A percentile compares a stretch with the other conserved stretches of the same genome.
Evolutionary conservation across 2,113 vertebrate genomes (phyloP).

Genomic region (Himantopus leucocephalus): DNA sequence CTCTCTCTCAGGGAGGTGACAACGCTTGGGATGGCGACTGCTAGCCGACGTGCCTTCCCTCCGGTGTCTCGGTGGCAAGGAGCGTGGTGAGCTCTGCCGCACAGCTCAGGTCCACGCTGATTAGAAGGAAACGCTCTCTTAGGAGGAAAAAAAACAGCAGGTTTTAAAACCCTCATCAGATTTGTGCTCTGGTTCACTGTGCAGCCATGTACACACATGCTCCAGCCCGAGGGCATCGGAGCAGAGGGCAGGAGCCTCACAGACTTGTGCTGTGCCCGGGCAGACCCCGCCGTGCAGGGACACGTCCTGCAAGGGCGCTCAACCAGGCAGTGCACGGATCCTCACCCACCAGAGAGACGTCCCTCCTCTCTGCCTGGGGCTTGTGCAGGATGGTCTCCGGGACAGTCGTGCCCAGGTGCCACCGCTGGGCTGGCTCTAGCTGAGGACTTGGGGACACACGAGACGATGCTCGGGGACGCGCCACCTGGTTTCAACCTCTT

Average conservation of each 20-base stretch:
- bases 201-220: fast-evolving
- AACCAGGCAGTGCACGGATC: background rate
- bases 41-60: background rate
- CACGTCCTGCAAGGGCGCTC: fast-evolving
- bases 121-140: background rate
- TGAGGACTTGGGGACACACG: background rate
- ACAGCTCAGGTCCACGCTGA: background rate
- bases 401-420: fast-evolving
- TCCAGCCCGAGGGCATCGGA: background rate
- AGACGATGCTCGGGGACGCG: fast-evolving
- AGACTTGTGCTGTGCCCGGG: background rate
- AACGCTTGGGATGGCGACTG: background rate
- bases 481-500: fast-evolving
- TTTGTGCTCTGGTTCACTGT: background rate
- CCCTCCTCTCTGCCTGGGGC: fast-evolving
- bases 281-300: fast-evolving
- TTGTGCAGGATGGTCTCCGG: background rate
- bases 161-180: background rate
- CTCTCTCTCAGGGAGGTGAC: background rate
- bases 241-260: background rate
- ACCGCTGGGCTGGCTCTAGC: background rate
- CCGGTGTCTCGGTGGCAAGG: background rate
- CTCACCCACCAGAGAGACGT: background rate
- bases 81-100: background rate
- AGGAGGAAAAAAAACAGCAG: background rate